Evolutionary conservation across 2,113 vertebrate species (phyloP).

Genomic region (Vidua chalybeata): DNA sequence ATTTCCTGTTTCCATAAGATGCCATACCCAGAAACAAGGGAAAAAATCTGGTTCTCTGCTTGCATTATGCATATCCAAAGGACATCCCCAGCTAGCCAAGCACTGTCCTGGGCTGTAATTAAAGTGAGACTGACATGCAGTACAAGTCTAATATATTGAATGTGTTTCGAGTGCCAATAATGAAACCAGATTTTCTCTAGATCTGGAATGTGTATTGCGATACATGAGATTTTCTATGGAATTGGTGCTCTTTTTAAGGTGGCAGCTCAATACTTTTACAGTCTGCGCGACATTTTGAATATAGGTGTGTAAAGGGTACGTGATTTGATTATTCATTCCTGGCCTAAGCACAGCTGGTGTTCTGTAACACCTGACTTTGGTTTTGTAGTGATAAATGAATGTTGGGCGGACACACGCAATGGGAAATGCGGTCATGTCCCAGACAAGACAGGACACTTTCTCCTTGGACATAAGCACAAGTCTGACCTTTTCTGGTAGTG

Average conservation of each 20-base stretch:
- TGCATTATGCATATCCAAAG: rapidly evolving
- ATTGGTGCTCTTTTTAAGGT: background rate
- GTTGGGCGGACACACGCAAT: rapidly evolving
- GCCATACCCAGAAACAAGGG: background rate
- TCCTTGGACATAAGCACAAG: background rate
- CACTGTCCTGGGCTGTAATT: background rate
- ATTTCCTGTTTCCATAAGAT: background rate
- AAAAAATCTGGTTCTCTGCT: background rate
- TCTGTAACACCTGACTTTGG: background rate
- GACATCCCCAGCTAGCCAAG: background rate
- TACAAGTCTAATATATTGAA: background rate
- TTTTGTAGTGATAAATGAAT: background rate
- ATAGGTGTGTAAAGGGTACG: background rate
- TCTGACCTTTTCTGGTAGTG: background rate
- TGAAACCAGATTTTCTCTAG: background rate
- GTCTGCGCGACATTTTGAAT: background rate
- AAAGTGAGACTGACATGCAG: background rate
- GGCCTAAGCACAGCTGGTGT: background rate
- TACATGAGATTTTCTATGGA: background rate
- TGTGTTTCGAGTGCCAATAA: background rate
- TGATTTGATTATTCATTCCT: background rate
- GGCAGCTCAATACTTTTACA: background rate
- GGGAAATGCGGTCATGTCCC: rapidly evolving
- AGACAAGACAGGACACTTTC: background rate
- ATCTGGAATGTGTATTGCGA: background rate